Conservation (phyloP, 2,888 invertebrate species). For the Leptinotarsa juncta region DNA sequence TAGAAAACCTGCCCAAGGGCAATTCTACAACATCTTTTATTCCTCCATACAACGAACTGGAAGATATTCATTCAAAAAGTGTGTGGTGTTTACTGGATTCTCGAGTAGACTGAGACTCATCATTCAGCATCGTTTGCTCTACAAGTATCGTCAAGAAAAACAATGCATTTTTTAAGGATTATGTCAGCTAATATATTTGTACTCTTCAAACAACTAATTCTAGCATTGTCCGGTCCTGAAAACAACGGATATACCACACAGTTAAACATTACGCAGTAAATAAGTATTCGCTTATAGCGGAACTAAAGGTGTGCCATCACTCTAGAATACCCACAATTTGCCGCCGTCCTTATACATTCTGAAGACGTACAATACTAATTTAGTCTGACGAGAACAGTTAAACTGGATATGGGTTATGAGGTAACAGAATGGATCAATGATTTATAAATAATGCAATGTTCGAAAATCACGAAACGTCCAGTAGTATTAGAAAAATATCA, state of each 20-base stretch:
- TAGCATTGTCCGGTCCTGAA: neutral
- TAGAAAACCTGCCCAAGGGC: too few relatives aligned
- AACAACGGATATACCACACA: neutral
- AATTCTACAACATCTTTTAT: too few relatives aligned
- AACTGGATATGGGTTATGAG: slow-evolving; percentile 7
- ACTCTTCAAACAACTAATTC: too few relatives aligned
- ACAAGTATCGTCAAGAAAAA: too few relatives aligned
- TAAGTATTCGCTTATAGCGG: neutral
- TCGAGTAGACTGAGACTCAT: neutral
- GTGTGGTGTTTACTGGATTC: neutral
- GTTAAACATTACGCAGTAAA: neutral
- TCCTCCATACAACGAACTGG: too few relatives aligned
- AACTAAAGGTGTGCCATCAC: slow-evolving; percentile 10
- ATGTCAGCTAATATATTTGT: too few relatives aligned
- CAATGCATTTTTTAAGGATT: too few relatives aligned
- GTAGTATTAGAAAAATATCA: neutral
- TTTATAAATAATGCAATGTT: too few relatives aligned
- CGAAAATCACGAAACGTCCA: too few relatives aligned
- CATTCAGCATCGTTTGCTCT: too few relatives aligned
- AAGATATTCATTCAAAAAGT: too few relatives aligned
- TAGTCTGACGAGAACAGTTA: slow-evolving; percentile 13
- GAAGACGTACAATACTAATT: slow-evolving; percentile 2
- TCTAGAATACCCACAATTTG: neutral
- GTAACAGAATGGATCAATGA: neutral
- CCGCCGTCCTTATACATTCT: neutral